Base-by-base conservation (phyloP, 1,140 invertebrate species). In the Drosophila busckii region DNA sequence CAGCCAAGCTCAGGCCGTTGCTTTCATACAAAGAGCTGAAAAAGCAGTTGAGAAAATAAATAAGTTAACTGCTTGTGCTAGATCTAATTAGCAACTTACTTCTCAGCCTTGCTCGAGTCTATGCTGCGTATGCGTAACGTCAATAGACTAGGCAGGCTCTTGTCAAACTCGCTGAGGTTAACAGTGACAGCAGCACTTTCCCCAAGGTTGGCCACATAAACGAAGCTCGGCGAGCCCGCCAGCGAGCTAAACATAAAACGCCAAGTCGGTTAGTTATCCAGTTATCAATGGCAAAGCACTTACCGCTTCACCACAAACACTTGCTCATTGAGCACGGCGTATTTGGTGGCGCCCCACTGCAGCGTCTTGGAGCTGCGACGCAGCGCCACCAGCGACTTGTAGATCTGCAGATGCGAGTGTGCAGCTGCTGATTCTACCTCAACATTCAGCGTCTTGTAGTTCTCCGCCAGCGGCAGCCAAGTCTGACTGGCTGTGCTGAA, bases 391-490 rank as follows among this genome's bases (percentile, higher is more conserved):
- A 87, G 15, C 0, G 58, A 9, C 29, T 87, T 87, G 52, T 86
- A 88, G 34, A 87, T 68, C 15, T 61, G 85, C 2, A 87, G 42
- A 41, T 86, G 78, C 2, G 85, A 87, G 5, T 65, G 68, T 1
- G 60, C 7, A 3, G 58, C 65, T 0, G 60, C 32, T 0, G 12
- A 17, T 13, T 87, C 64, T 9, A 40, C 44, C 9, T 69, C 56
- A 23, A 87, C 84, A 80, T 94, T 94, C 0, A 91, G 55, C 0
- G 76, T 80, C 19, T 45, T 15, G 46, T 92, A 93, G 63, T 93
- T 90, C 0, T 75, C 41, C 35, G 91, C 89, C 0, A 93, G 87
- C 0, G 92, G 93, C 25, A 94, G 41, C 93, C 93, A 94, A 0
- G 92, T 91, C 25, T 75, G 88, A 0, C 34, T 37, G 4, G 55